Conservation (phyloP, 2,888 invertebrate genomes). For the Agrochola litura region DNA sequence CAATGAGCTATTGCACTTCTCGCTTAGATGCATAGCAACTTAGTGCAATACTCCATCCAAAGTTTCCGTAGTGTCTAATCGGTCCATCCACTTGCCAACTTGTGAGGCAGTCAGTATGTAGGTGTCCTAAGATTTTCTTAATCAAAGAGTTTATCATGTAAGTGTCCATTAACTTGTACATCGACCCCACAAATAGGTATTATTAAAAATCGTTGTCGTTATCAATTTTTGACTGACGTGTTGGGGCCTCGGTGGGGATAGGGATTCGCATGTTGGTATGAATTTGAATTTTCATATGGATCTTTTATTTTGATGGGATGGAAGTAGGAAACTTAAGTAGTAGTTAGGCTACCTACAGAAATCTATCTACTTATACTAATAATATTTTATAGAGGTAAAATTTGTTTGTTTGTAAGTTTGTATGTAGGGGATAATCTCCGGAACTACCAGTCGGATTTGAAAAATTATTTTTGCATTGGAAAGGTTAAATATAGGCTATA, state of each 20-base stretch:
- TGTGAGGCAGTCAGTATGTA: neutral
- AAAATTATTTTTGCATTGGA: too few relatives aligned
- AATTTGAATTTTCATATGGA: neutral
- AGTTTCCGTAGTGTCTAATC: neutral
- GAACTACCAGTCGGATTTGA: too few relatives aligned
- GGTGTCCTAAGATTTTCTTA: slow-evolving; percentile 3
- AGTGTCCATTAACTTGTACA: slow-evolving; percentile 26
- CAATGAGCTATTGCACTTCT: slow-evolving; percentile 40
- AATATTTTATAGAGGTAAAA: too few relatives aligned
- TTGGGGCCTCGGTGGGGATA: neutral
- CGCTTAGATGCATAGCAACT: slow-evolving; percentile 4
- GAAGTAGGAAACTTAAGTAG: neutral
- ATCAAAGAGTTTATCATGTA: slow-evolving; percentile 26
- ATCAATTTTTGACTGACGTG: slow-evolving; percentile 10
- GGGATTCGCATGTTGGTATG: neutral
- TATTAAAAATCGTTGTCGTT: neutral
- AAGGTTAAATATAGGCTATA: too few relatives aligned
- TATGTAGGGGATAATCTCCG: too few relatives aligned
- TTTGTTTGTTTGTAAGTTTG: too few relatives aligned
- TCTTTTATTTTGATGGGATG: neutral
- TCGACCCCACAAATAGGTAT: slow-evolving; percentile 3
- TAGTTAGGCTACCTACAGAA: neutral
- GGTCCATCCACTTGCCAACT: neutral
- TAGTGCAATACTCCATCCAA: neutral
- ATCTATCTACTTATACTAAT: too few relatives aligned